phyloP scores from a whole-genome alignment of 1,140 invertebrate genomes.

The Gonioctena quinquepunctata region DNA sequence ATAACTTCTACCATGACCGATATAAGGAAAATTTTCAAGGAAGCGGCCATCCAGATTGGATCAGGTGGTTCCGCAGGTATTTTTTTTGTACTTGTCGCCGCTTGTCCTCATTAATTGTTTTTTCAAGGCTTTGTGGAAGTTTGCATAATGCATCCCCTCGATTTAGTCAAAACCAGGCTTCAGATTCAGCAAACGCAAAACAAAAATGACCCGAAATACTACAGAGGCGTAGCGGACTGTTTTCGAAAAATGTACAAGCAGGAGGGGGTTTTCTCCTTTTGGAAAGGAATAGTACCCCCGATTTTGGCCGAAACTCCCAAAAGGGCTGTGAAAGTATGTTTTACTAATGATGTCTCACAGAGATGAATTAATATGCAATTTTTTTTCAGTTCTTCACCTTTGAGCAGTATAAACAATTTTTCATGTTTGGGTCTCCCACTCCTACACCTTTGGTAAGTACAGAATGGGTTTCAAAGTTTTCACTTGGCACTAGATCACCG shows the following conservation, averaged over 20 bases:
- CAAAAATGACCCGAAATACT: constrained; percentile 64
- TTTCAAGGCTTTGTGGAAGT: constrained; percentile 86
- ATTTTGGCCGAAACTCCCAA: constrained; percentile 94
- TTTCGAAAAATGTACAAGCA: constrained; percentile 84
- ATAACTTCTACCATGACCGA: constrained; percentile 55
- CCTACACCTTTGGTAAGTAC: constrained; percentile 71
- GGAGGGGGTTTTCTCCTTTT: constrained; percentile 82
- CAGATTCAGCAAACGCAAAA: constrained; percentile 68
- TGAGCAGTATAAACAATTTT: constrained; percentile 88
- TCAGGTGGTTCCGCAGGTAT: constrained; percentile 85
- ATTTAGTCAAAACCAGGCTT: constrained; percentile 88
- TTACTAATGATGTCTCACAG: not conserved
- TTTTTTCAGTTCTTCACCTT: constrained; percentile 81
- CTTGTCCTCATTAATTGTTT: not conserved
- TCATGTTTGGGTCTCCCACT: constrained; percentile 72
- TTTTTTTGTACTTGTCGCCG: not conserved
- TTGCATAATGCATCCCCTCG: constrained; percentile 93
- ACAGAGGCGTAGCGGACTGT: constrained; percentile 83
- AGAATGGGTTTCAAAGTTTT: no score
- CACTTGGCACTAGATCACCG: no score
- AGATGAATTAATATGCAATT: constrained; percentile 4
- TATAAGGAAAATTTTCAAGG: constrained; percentile 62
- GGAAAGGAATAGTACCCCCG: constrained; percentile 91
- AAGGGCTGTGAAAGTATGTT: constrained; percentile 78
- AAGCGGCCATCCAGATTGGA: constrained; percentile 81